Evolutionary conservation across 2,113 vertebrate species (phyloP).

Genomic region (Setophaga petechia): DNA sequence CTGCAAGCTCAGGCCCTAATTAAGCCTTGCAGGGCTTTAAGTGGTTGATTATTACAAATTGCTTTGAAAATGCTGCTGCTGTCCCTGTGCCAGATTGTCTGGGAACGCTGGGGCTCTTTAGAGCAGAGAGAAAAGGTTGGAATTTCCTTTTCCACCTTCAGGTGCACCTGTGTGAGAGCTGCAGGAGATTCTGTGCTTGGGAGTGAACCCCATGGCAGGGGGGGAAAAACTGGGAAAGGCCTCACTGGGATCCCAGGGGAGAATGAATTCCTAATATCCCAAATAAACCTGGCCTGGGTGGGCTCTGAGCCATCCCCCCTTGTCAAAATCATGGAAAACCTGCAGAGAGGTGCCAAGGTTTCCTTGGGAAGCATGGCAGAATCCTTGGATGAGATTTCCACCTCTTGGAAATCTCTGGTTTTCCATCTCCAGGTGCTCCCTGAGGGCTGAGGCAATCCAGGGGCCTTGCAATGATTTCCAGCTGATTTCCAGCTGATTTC

Average conservation of each 20-base stretch:
- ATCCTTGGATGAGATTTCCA: background rate
- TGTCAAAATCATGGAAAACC: rapidly evolving
- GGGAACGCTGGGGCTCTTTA: background rate
- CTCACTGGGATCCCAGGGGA: background rate
- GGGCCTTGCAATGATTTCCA: background rate
- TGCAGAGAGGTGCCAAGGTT: background rate
- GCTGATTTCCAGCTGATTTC: background rate
- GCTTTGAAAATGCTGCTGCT: background rate
- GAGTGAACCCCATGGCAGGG: rapidly evolving
- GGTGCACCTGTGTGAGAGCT: background rate
- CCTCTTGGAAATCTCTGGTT: background rate
- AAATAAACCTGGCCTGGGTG: background rate
- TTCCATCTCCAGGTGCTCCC: background rate
- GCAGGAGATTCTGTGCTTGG: rapidly evolving
- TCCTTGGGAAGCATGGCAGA: background rate
- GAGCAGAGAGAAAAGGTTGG: background rate
- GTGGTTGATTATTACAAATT: slow-evolving; percentile 12
- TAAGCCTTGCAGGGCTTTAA: background rate
- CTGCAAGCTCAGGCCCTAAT: background rate
- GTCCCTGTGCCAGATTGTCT: background rate
- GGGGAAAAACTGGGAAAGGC: background rate
- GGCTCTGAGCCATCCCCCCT: background rate
- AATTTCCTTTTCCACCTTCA: background rate
- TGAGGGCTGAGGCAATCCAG: background rate
- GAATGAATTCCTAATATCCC: background rate